Evolutionary conservation across 2,113 vertebrate genomes (phyloP).

Genomic region (Salvelinus namaycush): DNA sequence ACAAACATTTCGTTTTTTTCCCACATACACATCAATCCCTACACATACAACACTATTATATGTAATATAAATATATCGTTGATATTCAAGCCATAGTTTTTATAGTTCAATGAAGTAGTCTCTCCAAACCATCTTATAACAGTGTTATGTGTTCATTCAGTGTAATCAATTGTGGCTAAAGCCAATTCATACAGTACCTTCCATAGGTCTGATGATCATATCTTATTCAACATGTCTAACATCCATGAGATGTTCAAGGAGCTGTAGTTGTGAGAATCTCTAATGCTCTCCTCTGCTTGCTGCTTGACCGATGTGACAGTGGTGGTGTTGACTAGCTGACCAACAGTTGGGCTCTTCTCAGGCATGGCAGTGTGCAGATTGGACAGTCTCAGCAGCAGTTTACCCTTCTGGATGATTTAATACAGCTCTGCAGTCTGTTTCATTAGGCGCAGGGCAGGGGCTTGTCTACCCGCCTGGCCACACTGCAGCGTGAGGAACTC

Average conservation of each 20-base stretch:
- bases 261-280: no score
- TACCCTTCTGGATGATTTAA: constrained; percentile 62
- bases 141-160: not conserved
- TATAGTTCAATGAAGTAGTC: not conserved
- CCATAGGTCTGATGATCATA: not conserved
- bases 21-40: not conserved
- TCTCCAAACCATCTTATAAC: not conserved
- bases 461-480: constrained; percentile 45
- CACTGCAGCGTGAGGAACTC: constrained; percentile 62
- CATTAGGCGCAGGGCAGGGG: constrained; percentile 53
- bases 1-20: not conserved
- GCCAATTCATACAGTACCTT: not conserved
- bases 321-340: not conserved
- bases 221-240: not conserved
- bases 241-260: not conserved
- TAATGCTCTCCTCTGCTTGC: not conserved
- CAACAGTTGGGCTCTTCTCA: not conserved
- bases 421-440: constrained; percentile 59
- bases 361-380: constrained; percentile 51
- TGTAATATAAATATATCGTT: not conserved
- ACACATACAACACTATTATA: not conserved
- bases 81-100: not conserved
- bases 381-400: constrained; percentile 53
- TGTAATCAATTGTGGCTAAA: not conserved
- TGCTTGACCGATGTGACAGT: not conserved